Base-by-base conservation (phyloP, 2,113 vertebrate genomes). In the Podocnemis expansa region DNA sequence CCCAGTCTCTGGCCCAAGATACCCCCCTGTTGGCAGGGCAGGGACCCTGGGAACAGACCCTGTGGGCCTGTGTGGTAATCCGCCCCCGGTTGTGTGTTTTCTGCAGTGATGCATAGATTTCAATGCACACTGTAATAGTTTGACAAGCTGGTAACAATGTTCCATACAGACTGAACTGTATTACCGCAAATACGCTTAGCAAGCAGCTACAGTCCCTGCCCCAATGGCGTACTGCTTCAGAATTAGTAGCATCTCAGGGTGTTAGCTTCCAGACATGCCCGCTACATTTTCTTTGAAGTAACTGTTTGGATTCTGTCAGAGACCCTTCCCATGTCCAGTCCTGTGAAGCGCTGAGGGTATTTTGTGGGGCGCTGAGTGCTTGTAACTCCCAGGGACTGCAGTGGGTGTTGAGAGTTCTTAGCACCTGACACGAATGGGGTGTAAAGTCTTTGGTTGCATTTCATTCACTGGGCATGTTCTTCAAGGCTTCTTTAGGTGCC, bases 201-300 rank as follows among this genome's bases (percentile, higher is more conserved):
- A 84, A 91, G 95, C 81, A 91, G 21, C 34, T 80, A 22, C 17
- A 80, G 90, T 76, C 84, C 87, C 95, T 97, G 19, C n/a, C n/a
- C 49, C 84, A 75, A 80, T 83, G 82, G 90, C 93, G 70, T 51
- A 82, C 73, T 6, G 16, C 41, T 76, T n/a, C 75, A 55, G 90
- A 94, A 96, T 95, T 96, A 96, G 96, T 96, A 95, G 49, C 52
- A 95, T 60, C 41, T 78, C 43, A 78, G 89, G 87, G 56, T 88
- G 88, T 67, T 93, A 95, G 80, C 91, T 94, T 31, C 83, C 84
- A 81, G 87, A 91, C 91, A 84, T 85, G 97, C 80, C 85, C 96
- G 84, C 29, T 85, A 80, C 19, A 54, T 17, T 95, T 93, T 91
- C 45, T 85, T 97, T 97, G 96, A 96, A 96, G 91, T 92, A 94